A percentile compares a stretch with the other conserved stretches of the same genome.
Conservation (phyloP, 2,113 vertebrate species). For the Corythornis madagascariensis region DNA sequence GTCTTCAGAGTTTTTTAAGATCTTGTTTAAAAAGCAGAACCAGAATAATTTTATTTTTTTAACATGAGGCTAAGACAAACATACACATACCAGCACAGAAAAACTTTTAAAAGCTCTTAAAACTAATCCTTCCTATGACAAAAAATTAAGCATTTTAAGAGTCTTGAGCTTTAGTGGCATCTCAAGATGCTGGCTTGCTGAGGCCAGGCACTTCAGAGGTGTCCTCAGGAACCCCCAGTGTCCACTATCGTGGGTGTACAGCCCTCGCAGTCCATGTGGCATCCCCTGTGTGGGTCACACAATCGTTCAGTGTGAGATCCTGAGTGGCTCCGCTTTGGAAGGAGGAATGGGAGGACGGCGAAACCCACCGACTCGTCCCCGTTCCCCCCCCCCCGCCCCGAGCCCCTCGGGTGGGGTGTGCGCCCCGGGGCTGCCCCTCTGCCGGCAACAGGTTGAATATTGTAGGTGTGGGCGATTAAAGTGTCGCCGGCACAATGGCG, state of each 20-base stretch:
- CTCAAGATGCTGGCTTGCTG: neutral
- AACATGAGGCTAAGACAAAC: neutral
- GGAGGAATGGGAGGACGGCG: neutral
- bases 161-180: neutral
- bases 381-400: neutral
- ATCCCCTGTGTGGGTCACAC: too few relatives aligned
- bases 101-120: neutral
- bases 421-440: constrained; percentile 87
- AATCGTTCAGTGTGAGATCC: neutral
- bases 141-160: neutral
- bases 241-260: accelerated
- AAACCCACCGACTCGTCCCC: neutral
- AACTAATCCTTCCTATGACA: neutral
- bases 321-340: accelerated
- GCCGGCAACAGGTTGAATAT: constrained; percentile 99
- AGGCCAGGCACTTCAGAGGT: neutral
- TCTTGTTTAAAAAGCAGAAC: neutral
- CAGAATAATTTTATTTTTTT: neutral
- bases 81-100: neutral
- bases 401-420: constrained; percentile 73
- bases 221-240: accelerated
- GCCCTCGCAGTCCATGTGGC: neutral
- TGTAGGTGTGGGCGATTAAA: constrained; percentile 99
- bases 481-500: constrained; percentile 92
- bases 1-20: neutral